A percentile compares a stretch with the other conserved stretches of the same genome.
These are phyloP conservation scores for Eupsittula cactorum DNA, from an alignment of 2,113 vertebrate species.

Conservation along the genomic window DNA sequence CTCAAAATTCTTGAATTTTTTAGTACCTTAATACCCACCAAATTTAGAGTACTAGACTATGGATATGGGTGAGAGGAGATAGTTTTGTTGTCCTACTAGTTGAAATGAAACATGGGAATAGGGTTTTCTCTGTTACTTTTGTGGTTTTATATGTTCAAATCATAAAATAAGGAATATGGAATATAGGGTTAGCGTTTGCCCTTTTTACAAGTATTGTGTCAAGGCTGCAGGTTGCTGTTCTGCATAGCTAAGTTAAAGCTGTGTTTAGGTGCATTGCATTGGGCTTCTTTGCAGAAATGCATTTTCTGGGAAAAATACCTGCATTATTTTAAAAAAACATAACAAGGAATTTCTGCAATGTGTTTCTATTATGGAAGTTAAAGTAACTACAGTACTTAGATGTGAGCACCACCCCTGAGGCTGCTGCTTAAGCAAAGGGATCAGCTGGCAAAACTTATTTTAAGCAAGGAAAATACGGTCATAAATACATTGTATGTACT, in stretches of 20 bases:
- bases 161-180: not conserved
- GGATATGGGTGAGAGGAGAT: not conserved
- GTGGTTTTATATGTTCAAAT: not conserved
- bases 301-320: not conserved
- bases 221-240: not conserved
- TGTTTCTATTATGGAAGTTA: not conserved
- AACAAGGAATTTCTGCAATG: not conserved
- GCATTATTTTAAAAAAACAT: not conserved
- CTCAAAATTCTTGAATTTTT: not conserved
- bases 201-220: not conserved
- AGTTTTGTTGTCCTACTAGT: not conserved
- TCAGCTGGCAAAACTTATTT: not conserved
- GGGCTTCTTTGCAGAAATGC: not conserved
- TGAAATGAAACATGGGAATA: not conserved
- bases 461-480: not conserved
- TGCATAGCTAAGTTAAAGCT: not conserved
- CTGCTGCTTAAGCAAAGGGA: not conserved
- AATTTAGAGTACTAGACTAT: not conserved
- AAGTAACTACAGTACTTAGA: not conserved
- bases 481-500: not conserved
- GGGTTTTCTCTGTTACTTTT: not conserved
- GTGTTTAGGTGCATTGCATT: not conserved
- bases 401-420: not conserved
- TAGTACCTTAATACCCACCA: not conserved
- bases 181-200: not conserved